Evolutionary conservation across 1,140 invertebrate genomes (phyloP).

Genomic region (Cotesia typhae): DNA sequence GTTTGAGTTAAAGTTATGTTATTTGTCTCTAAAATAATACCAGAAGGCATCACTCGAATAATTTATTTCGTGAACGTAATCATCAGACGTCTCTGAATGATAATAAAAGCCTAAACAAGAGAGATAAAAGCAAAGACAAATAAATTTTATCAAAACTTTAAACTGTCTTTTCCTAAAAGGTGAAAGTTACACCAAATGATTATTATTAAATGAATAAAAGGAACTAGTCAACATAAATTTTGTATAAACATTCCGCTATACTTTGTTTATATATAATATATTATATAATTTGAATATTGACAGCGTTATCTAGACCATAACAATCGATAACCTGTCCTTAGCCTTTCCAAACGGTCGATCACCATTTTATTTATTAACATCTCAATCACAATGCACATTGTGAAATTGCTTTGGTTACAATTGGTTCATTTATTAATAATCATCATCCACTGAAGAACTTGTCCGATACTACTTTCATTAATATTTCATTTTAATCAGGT

Average conservation of each 20-base stretch:
- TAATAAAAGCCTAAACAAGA: too few relatives aligned
- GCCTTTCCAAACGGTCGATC: conserved; percentile 16
- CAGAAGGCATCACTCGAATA: too few relatives aligned
- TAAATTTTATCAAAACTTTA: too few relatives aligned
- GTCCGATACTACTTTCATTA: background rate
- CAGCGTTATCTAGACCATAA: conserved; percentile 18
- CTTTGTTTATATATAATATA: background rate
- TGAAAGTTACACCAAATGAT: too few relatives aligned
- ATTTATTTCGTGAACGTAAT: too few relatives aligned
- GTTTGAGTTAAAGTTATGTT: too few relatives aligned
- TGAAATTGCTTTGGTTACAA: background rate
- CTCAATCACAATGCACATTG: background rate
- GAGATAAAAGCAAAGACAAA: too few relatives aligned
- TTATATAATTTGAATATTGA: conserved; percentile 17
- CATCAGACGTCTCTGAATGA: too few relatives aligned
- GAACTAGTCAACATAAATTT: too few relatives aligned
- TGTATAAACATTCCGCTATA: background rate
- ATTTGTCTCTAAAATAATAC: too few relatives aligned
- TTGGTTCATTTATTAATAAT: background rate
- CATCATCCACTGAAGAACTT: background rate
- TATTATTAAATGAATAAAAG: too few relatives aligned
- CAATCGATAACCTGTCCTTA: conserved; percentile 26
- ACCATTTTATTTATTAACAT: conserved; percentile 24
- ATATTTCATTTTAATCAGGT: background rate
- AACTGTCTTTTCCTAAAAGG: too few relatives aligned